These are phyloP conservation scores for Brachionus rubens DNA, from an alignment of 1,140 invertebrate genomes.

Conservation along the genomic window DNA sequence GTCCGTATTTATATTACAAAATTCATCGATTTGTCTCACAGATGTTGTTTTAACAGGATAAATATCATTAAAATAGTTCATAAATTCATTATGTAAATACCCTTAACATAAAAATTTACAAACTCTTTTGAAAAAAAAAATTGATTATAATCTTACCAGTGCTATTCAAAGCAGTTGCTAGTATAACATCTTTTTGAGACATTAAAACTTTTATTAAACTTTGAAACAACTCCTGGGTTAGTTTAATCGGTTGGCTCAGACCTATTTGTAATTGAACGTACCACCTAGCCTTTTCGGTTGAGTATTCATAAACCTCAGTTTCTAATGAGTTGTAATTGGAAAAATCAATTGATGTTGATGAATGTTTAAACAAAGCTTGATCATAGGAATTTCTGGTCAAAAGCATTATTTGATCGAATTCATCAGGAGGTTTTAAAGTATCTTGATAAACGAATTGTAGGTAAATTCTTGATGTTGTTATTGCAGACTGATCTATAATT, in stretches of 20 bases:
- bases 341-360: not conserved
- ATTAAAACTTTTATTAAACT: not conserved
- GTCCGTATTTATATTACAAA: slow-evolving; percentile 1
- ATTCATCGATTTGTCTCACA: not conserved
- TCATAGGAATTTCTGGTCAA: slow-evolving; percentile 6
- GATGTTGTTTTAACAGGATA: not conserved
- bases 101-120: no score
- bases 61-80: slow-evolving; percentile 10
- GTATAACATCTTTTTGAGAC: not conserved
- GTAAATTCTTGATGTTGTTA: not conserved
- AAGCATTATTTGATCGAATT: slow-evolving; percentile 26
- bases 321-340: not conserved
- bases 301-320: slow-evolving; percentile 12
- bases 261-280: not conserved
- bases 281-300: not conserved
- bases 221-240: not conserved
- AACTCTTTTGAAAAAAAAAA: no score
- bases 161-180: not conserved
- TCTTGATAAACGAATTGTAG: slow-evolving; percentile 34
- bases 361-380: slow-evolving; percentile 12
- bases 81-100: slow-evolving; percentile 19
- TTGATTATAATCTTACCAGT: no score
- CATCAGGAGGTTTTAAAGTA: not conserved
- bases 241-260: slow-evolving; percentile 1
- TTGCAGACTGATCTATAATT: slow-evolving; percentile 1